Evolutionary conservation across 37 sponge, comb jelly and placozoan species (phyloP).

Genomic region (Diacarnus erythraeanus): DNA sequence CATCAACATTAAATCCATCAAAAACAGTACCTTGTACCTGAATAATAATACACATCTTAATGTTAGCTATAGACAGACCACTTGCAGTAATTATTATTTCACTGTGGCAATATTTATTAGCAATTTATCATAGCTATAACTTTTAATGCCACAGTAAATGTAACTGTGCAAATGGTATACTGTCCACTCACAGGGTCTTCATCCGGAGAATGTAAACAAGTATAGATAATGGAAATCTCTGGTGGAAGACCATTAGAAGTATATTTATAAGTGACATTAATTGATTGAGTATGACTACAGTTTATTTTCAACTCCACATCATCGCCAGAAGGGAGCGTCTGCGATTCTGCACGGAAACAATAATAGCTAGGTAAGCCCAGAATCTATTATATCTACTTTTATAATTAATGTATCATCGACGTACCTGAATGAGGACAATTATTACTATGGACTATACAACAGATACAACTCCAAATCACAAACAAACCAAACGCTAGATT

Average conservation of each 20-base stretch:
- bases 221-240: background rate
- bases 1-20: no score
- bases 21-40: background rate
- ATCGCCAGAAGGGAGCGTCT: background rate
- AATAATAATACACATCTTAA: no score
- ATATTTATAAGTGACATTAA: no score
- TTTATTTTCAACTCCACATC: background rate
- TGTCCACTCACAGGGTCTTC: background rate
- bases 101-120: background rate
- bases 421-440: background rate
- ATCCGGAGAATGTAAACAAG: slow-evolving; percentile 5
- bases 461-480: no score
- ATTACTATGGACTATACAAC: no score
- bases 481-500: background rate
- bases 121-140: background rate
- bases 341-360: background rate
- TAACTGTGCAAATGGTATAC: no score
- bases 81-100: no score
- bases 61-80: no score
- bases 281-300: background rate
- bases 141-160: no score
- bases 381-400: background rate
- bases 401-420: background rate
- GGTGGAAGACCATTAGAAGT: no score
- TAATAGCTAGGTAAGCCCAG: no score